Percentiles rank a stretch among this genome's conserved stretches.
phyloP scores from a whole-genome alignment of 2,888 invertebrate genomes.

The Tinea semifulvella region DNA sequence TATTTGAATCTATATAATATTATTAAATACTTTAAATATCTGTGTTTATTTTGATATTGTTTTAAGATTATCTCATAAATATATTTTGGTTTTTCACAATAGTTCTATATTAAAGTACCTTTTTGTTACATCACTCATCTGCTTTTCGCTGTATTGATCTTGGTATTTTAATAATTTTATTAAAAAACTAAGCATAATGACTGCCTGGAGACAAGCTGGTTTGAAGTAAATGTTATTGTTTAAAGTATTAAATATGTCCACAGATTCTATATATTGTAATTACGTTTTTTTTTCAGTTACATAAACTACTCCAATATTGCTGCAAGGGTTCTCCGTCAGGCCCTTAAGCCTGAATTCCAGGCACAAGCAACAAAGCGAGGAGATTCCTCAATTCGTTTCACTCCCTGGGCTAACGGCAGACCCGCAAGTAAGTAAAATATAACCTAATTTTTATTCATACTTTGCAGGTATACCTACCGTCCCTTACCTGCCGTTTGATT shows the following conservation, averaged over 20 bases:
- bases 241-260: not conserved
- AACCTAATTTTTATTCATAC: too few relatives aligned
- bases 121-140: slow-evolving; percentile 3
- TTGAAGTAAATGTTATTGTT: slow-evolving; percentile 72
- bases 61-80: too few relatives aligned
- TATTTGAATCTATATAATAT: too few relatives aligned
- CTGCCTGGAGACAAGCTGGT: slow-evolving; percentile 86
- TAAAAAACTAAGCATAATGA: slow-evolving; percentile 60
- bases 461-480: too few relatives aligned
- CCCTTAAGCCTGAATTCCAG: slow-evolving; percentile 79
- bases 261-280: not conserved
- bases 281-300: slow-evolving; percentile 72
- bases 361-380: slow-evolving; percentile 80
- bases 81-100: too few relatives aligned
- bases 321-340: slow-evolving; percentile 81
- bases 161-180: not conserved
- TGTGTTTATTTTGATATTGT: too few relatives aligned
- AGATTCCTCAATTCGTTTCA: slow-evolving; percentile 79
- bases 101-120: not conserved
- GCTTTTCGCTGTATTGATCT: not conserved
- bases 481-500: too few relatives aligned
- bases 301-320: slow-evolving; percentile 96
- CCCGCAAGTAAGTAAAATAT: slow-evolving; percentile 84
- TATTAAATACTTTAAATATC: too few relatives aligned
- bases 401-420: slow-evolving; percentile 91